Evolutionary conservation across 2,113 vertebrate species (phyloP).

Genomic region (Microcebus ravelobensis): DNA sequence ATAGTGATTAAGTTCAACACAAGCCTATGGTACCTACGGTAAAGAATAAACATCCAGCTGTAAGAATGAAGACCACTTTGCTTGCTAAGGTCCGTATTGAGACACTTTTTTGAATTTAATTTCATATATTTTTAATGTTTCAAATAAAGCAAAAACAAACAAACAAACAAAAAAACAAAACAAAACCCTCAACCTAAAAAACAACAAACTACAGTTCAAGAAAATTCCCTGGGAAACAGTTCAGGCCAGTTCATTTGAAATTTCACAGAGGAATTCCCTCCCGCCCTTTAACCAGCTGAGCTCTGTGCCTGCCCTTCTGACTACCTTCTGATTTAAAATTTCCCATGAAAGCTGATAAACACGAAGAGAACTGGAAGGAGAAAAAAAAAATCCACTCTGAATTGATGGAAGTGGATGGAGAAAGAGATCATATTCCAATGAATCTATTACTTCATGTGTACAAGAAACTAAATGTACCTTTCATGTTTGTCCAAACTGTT

Average conservation of each 20-base stretch:
- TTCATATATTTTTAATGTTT: slow-evolving; percentile 36
- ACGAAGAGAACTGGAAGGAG: not conserved
- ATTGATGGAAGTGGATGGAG: slow-evolving; percentile 78
- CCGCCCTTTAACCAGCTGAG: slow-evolving; percentile 10
- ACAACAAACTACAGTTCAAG: not conserved
- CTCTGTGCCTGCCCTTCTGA: slow-evolving; percentile 15
- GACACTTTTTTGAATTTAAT: not conserved
- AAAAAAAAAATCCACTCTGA: slow-evolving; percentile 58
- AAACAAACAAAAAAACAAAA: not conserved
- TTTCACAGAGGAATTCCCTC: slow-evolving; percentile 24
- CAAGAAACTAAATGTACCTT: slow-evolving; percentile 45
- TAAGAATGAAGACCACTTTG: not conserved
- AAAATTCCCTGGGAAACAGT: slow-evolving; percentile 44
- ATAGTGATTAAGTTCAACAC: not conserved
- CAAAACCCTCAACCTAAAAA: not conserved
- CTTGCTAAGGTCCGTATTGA: not conserved
- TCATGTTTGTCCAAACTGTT: slow-evolving; percentile 44
- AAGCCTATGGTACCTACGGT: not conserved
- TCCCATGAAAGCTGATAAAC: slow-evolving; percentile 63
- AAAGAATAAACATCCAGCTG: not conserved
- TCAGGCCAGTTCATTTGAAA: slow-evolving; percentile 26
- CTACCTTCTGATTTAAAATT: slow-evolving; percentile 30
- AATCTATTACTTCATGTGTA: slow-evolving; percentile 64
- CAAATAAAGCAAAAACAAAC: slow-evolving; percentile 11
- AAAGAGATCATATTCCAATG: slow-evolving; percentile 68